These are phyloP conservation scores for Glaucidium brasilianum DNA, from an alignment of 2,113 vertebrate species.

Conservation along the genomic window DNA sequence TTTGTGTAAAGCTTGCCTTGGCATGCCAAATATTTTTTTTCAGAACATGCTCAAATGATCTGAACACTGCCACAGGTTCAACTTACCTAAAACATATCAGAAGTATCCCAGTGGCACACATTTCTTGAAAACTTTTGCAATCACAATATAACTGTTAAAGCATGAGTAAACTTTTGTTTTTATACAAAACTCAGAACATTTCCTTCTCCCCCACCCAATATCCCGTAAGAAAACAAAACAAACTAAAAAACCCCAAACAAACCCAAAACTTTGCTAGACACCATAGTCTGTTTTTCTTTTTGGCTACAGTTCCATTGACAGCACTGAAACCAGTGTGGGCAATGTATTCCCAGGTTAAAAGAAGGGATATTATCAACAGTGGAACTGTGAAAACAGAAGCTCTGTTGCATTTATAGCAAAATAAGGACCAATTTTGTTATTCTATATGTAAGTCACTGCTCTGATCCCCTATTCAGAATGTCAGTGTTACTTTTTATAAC, in stretches of 20 bases:
- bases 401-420: constrained; percentile 53
- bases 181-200: constrained; percentile 69
- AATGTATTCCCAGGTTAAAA: constrained; percentile 46
- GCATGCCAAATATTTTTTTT: constrained; percentile 9
- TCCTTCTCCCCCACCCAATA: constrained; percentile 20
- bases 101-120: constrained; percentile 58
- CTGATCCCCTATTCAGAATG: constrained; percentile 63
- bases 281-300: neutral
- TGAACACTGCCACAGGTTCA: constrained; percentile 56
- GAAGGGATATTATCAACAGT: constrained; percentile 40
- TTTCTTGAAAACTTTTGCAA: constrained; percentile 62
- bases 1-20: constrained; percentile 65
- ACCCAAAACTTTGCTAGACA: neutral
- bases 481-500: constrained; percentile 64
- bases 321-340: constrained; percentile 30
- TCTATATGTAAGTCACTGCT: constrained; percentile 40
- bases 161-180: constrained; percentile 68
- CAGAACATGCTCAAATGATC: constrained; percentile 67
- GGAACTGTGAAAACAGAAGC: constrained; percentile 51
- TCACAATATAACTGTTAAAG: constrained; percentile 67
- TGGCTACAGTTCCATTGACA: neutral
- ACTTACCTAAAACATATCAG: constrained; percentile 48
- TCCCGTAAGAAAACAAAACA: constrained; percentile 15
- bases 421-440: constrained; percentile 27
- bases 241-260: neutral